Conservation (phyloP, 2,888 invertebrate species). For the Drosophila pseudotakahashii region DNA sequence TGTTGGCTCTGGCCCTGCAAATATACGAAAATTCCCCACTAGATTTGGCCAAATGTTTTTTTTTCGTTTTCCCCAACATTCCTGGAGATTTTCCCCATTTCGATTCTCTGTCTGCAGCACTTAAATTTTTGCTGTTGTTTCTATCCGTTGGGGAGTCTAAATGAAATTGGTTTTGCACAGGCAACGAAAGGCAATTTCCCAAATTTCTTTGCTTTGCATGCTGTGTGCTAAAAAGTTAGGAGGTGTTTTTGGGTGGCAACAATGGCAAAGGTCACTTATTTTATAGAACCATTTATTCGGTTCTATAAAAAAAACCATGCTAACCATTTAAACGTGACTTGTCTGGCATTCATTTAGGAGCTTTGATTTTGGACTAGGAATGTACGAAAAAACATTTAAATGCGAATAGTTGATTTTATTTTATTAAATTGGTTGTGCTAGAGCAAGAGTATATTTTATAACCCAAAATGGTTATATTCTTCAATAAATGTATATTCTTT, state of each 20-base stretch:
- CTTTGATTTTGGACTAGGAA: slow-evolving; percentile 2
- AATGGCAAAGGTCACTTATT: slow-evolving; percentile 29
- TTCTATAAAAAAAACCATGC: not conserved
- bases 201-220: slow-evolving; percentile 25
- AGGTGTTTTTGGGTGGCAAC: slow-evolving; percentile 8
- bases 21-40: slow-evolving; percentile 56
- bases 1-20: slow-evolving; percentile 50
- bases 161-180: slow-evolving; percentile 68
- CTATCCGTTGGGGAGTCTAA: slow-evolving; percentile 53
- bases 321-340: slow-evolving; percentile 3
- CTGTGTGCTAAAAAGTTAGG: slow-evolving; percentile 11
- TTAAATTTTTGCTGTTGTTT: slow-evolving; percentile 34
- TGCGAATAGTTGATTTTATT: not conserved
- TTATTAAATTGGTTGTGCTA: not conserved
- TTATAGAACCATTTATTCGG: not conserved
- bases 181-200: slow-evolving; percentile 35
- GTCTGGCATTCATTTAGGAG: not conserved
- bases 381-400: not conserved
- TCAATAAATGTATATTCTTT: too few species aligned
- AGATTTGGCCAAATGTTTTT: slow-evolving; percentile 46
- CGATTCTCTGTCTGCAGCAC: slow-evolving; percentile 25
- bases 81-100: slow-evolving; percentile 15
- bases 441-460: not conserved
- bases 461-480: too few species aligned
- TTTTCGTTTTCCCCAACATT: slow-evolving; percentile 15